Conservation (phyloP, 2,888 invertebrate genomes). For the Agriopis aurantiaria region DNA sequence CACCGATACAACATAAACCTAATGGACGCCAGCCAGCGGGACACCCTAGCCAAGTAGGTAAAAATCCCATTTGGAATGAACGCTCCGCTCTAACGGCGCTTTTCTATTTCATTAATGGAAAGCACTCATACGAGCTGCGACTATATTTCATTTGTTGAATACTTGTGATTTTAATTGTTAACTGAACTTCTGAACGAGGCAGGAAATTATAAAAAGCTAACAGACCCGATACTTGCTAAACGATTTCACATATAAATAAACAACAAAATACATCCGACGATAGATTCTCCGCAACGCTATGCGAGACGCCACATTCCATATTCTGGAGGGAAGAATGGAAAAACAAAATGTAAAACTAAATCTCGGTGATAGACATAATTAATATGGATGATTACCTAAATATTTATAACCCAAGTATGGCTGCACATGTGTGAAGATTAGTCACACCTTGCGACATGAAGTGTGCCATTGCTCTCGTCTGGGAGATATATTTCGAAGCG, state of each 20-base stretch:
- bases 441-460: constrained; percentile 64
- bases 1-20: constrained; percentile 66
- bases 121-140: constrained; percentile 9
- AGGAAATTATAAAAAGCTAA: constrained; percentile 32
- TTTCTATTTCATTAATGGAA: constrained; percentile 29
- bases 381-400: constrained; percentile 38
- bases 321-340: constrained; percentile 24
- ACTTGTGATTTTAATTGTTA: background rate
- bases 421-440: constrained; percentile 55
- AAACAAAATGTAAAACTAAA: constrained; percentile 20
- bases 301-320: constrained; percentile 32
- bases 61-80: constrained; percentile 54
- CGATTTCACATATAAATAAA: constrained; percentile 49
- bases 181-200: background rate
- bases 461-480: constrained; percentile 58
- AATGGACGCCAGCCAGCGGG: constrained; percentile 49
- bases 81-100: constrained; percentile 38
- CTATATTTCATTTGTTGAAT: background rate
- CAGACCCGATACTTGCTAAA: constrained; percentile 31
- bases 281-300: constrained; percentile 60
- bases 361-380: constrained; percentile 30
- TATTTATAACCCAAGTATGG: constrained; percentile 37
- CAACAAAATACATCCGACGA: constrained; percentile 57
- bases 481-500: constrained; percentile 50
- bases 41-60: constrained; percentile 49